Percentiles rank a stretch among this genome's conserved stretches.
Evolutionary conservation across 1,140 invertebrate genomes (phyloP).

Genomic region (Steinernema feltiae): DNA sequence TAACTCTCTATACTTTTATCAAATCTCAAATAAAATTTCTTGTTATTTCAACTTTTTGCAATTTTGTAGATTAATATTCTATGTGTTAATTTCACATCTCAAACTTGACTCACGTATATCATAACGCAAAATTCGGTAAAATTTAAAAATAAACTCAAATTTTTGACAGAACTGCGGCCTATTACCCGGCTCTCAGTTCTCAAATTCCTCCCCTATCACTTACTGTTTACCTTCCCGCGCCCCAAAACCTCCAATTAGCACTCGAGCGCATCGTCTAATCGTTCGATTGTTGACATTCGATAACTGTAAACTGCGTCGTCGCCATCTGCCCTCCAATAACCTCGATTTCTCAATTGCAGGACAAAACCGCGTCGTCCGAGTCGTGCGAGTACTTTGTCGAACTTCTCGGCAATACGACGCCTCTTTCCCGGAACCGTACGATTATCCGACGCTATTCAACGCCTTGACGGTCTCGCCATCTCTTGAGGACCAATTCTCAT

Average conservation of each 20-base stretch:
- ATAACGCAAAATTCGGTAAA: no score
- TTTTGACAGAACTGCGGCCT: no score
- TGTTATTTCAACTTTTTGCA: no score
- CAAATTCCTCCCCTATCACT: no score
- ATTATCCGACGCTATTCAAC: constrained; percentile 5
- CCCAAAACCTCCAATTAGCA: background rate
- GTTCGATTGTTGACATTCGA: background rate
- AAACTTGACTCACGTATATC: no score
- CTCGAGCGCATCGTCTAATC: background rate
- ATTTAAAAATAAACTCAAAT: no score
- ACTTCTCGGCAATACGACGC: constrained; percentile 16
- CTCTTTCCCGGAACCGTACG: constrained; percentile 18
- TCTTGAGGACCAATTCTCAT: background rate
- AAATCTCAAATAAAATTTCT: no score
- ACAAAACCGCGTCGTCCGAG: background rate
- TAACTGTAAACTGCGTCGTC: background rate
- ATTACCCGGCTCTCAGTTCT: no score
- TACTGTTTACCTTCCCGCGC: background rate
- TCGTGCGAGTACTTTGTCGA: background rate
- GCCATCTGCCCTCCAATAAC: background rate
- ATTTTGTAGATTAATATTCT: no score
- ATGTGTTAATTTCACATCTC: no score
- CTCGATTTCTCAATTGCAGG: background rate
- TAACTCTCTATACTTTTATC: no score
- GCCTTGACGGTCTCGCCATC: background rate